Percentiles rank a stretch among this genome's conserved stretches.
These are phyloP conservation scores for Etia nguti DNA, from an alignment of 2,113 vertebrate genomes.

Conservation along the genomic window DNA sequence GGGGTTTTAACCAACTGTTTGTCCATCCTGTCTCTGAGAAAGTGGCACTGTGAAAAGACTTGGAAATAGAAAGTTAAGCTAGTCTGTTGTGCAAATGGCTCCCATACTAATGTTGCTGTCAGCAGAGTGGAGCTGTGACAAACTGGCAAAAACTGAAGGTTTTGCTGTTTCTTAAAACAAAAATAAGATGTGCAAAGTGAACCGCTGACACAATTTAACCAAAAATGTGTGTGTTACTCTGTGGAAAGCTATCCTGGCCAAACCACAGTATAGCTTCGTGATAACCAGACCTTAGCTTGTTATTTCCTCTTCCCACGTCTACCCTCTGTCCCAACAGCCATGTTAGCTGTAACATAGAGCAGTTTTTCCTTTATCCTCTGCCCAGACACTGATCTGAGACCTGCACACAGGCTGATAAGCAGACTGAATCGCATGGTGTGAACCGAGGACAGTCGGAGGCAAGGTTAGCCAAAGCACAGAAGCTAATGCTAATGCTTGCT, in stretches of 20 bases:
- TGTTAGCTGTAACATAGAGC: neutral
- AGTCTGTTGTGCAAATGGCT: neutral
- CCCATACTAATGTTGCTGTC: neutral
- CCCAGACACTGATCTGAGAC: slow-evolving; percentile 28
- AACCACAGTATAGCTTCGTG: neutral
- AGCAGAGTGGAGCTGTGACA: neutral
- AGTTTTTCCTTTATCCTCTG: neutral
- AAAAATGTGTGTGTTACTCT: neutral
- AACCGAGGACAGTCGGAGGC: neutral
- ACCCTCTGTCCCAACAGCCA: neutral
- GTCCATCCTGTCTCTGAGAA: neutral
- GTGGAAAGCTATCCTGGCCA: neutral
- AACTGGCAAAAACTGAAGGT: neutral
- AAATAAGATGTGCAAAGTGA: neutral
- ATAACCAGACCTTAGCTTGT: neutral
- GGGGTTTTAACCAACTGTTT: neutral
- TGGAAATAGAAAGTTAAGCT: neutral
- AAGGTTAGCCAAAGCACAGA: neutral
- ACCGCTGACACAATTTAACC: neutral
- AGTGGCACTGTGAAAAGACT: neutral
- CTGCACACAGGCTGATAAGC: slow-evolving; percentile 27
- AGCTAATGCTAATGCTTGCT: neutral
- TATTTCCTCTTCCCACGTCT: neutral
- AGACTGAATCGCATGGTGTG: neutral
- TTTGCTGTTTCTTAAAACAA: neutral